A percentile compares a stretch with the other conserved stretches of the same genome.
Evolutionary conservation across 2,888 invertebrate genomes (phyloP).

Genomic region (Acleris cristana): DNA sequence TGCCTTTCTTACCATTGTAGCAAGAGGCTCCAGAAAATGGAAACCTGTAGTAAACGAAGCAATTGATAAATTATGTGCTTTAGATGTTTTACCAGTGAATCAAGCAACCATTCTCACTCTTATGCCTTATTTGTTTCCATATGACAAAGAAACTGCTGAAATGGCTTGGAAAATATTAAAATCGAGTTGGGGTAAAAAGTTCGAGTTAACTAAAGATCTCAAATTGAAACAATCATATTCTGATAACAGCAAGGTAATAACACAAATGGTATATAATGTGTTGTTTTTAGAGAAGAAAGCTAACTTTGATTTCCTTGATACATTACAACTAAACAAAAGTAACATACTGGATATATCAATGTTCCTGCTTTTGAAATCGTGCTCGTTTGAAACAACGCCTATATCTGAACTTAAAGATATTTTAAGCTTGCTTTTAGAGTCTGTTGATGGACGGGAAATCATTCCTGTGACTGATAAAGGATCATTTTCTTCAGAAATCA

Average conservation of each 20-base stretch:
- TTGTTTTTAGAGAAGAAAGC: constrained; percentile 59
- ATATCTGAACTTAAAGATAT: constrained; percentile 66
- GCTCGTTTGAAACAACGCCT: constrained; percentile 63
- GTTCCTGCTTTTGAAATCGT: constrained; percentile 73
- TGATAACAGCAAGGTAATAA: constrained; percentile 55
- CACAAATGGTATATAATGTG: constrained; percentile 60
- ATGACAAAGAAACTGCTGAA: constrained; percentile 58
- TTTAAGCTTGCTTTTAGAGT: constrained; percentile 71
- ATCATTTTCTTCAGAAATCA: constrained; percentile 57
- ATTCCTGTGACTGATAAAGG: constrained; percentile 51
- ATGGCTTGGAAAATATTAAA: constrained; percentile 63
- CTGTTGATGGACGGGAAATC: constrained; percentile 66
- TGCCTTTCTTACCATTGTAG: constrained; percentile 78
- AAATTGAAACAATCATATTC: constrained; percentile 50
- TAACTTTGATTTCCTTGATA: constrained; percentile 49
- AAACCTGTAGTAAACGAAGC: constrained; percentile 66
- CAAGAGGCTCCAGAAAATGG: constrained; percentile 70
- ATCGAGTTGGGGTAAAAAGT: constrained; percentile 68
- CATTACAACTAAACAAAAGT: constrained; percentile 34
- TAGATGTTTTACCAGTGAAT: constrained; percentile 74
- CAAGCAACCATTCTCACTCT: constrained; percentile 83
- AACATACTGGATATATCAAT: constrained; percentile 60
- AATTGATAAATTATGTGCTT: constrained; percentile 75
- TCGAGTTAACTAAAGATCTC: constrained; percentile 53
- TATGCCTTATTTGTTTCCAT: constrained; percentile 86